A percentile compares a stretch with the other conserved stretches of the same genome.
Evolutionary conservation across 2,888 invertebrate species (phyloP).

Genomic region (Ethmia dodecea): DNA sequence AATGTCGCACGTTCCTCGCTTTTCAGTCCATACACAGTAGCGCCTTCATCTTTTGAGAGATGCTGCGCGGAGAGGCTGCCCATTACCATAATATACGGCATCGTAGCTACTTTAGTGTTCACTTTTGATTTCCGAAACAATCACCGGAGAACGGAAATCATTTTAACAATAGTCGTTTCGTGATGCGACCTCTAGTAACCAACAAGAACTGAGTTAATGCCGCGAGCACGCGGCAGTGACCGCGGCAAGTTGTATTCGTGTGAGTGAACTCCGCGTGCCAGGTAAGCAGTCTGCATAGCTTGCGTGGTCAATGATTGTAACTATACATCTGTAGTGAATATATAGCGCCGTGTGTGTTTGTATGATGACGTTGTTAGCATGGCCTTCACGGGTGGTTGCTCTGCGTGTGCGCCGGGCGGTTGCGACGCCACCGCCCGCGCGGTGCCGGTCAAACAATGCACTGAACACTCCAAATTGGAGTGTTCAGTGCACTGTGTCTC

Average conservation of each 20-base stretch:
- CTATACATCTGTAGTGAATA: constrained; percentile 26
- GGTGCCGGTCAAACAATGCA: constrained; percentile 19
- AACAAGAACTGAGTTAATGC: constrained; percentile 16
- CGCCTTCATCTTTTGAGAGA: constrained; percentile 66
- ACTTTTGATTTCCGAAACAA: constrained; percentile 11
- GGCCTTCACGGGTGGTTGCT: constrained; percentile 64
- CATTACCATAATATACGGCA: constrained; percentile 75
- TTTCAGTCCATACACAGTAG: constrained; percentile 67
- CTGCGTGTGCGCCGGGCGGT: constrained; percentile 36
- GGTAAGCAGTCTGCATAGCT: constrained; percentile 37
- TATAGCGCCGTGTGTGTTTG: constrained; percentile 33
- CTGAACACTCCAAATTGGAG: too few species aligned
- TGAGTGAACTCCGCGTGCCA: constrained; percentile 33
- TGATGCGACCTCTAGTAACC: constrained; percentile 11
- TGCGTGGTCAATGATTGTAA: constrained; percentile 32
- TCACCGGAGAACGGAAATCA: constrained; percentile 41
- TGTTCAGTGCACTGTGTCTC: too few species aligned
- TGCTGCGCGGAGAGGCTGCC: constrained; percentile 63
- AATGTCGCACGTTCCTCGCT: constrained; percentile 53
- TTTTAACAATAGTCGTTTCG: constrained; percentile 27
- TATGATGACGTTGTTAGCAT: constrained; percentile 49
- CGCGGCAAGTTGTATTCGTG: constrained; percentile 34
- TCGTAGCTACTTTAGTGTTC: constrained; percentile 24
- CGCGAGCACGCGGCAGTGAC: constrained; percentile 35
- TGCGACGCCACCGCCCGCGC: neutral